Evolutionary conservation across 2,888 invertebrate genomes (phyloP).

Genomic region (Argyresthia goedartella): DNA sequence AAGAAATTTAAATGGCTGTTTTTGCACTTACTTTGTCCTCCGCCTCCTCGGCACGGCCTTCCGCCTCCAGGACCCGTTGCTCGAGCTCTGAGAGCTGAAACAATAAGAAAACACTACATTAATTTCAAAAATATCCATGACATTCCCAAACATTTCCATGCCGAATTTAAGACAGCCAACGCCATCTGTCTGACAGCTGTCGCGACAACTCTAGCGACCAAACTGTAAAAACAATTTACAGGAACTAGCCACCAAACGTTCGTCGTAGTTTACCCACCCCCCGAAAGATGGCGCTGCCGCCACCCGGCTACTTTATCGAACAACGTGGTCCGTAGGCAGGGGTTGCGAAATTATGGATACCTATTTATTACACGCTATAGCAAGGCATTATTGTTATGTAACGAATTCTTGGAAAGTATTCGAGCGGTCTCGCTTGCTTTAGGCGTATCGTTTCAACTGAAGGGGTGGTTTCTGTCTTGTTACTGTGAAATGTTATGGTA

Average conservation of each 20-base stretch:
- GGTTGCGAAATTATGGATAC: constrained; percentile 24
- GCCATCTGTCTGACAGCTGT: constrained; percentile 33
- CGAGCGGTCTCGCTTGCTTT: constrained; percentile 53
- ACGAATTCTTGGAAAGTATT: constrained; percentile 33
- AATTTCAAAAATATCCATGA: constrained; percentile 1
- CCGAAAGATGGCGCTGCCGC: constrained; percentile 48
- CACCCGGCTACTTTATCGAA: constrained; percentile 47
- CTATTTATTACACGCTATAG: constrained; percentile 44
- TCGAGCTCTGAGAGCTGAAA: constrained; percentile 95
- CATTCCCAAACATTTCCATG: neutral
- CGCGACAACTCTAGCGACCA: neutral
- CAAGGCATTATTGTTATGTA: constrained; percentile 66
- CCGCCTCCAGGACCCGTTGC: constrained; percentile 92
- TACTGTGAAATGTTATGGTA: constrained; percentile 44
- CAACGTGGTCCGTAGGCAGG: constrained; percentile 39
- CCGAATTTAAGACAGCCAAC: constrained; percentile 18
- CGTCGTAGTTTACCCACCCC: constrained; percentile 31
- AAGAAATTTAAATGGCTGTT: neutral
- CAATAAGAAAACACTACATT: constrained; percentile 24
- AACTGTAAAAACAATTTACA: neutral
- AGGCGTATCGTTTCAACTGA: constrained; percentile 17
- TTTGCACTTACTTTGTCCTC: constrained; percentile 88
- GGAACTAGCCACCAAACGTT: neutral
- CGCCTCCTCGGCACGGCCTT: constrained; percentile 92
- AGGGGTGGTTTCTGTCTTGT: constrained; percentile 40